Base-by-base conservation (phyloP, 2,888 invertebrate species). In the Vesta saturnalis region DNA sequence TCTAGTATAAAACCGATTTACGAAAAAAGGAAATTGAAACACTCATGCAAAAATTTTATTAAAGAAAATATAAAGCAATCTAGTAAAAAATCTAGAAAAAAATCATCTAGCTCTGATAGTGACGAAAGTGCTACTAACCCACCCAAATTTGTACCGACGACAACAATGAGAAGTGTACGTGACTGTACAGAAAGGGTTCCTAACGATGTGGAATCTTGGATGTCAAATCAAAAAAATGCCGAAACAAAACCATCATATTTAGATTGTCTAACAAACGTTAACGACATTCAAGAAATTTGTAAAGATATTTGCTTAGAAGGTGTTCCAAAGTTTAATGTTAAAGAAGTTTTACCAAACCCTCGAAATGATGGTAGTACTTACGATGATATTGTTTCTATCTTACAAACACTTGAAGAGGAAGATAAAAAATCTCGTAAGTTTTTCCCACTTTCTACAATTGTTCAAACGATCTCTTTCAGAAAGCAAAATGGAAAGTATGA, bases 381-480 rank as follows among this genome's bases (percentile, higher is more conserved):
- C 69, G 84, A 86, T 65, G 86, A 86, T 72, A 83, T 86, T 49
- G 82, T 83, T 8, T 82, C 82, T 1, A 85, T 86, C 70, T 75
- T 86, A 8, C 82, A 85, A 77, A 84, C 83, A 60, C 74, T 86
- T 23, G 86, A 86, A 76, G 81, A 81, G 63, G 85, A 85, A 77
- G 84, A 85, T 73, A 80, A 82, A 71, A 83, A 82, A 73, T 82
- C 83, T 35, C 82, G 84, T 84, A 77, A 78, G 79, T 77, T 8
- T n/a, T n/a, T n/a, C n/a, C n/a, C n/a, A n/a, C n/a, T n/a, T n/a
- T n/a, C n/a, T n/a, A n/a, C n/a, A n/a, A n/a, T n/a, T n/a, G n/a
- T n/a, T 8, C 1, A 4, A 49, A 15, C 8, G 1, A 18, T 14
- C 10, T 16, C 4, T 56, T 56, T 1, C 14, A 83, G 83, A 81